Evolutionary conservation across 2,113 vertebrate genomes (phyloP), one percentile per base, ranked within the genome.

Genomic region (Symphodus melops): DNA sequence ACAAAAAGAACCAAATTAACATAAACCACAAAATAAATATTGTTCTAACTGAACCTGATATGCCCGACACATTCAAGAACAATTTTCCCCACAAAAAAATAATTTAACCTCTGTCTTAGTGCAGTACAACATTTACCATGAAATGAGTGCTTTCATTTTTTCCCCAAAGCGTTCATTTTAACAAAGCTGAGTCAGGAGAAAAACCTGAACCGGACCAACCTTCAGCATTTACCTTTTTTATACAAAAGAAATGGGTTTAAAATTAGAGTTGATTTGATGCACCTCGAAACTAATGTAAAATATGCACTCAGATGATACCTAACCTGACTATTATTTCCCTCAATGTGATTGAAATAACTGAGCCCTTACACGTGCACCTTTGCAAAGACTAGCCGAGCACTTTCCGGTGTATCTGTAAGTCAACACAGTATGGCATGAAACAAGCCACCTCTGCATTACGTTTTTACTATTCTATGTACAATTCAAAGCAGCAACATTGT

Each of bases 281-380:
- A 20, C 28, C 23, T 60, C 20, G 7, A 48, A 48, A 48, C 6
- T 3, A 5, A 7, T 17, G 14, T 17, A 48, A 8, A 17, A 19
- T 41, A 10, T 41, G 39, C 39, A 41, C 11, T 41, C 11, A 9
- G 9, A 33, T 33, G 3, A 13, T 44, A 14, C 42, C 42, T 44
- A 4, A 44, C 42, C n/a, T n/a, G 17, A n/a, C 3, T 9, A 51
- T 20, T 51, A 51, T 20, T 51, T 3, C 48, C 3, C 48, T 51
- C 7, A 8, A n/a, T 51, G 48, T 51, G 8, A 51, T n/a, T 20
- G 55, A 76, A 67, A 76, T 56, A 65, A 74, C 0, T 9, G 52
- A 88, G 85, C 79, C 84, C 83, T 90, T 85, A 49, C 17, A 63
- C 58, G 58, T 69, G 10, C 61, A 69, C 37, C 53, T 74, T 75